A percentile compares a stretch with the other conserved stretches of the same genome.
Conservation (phyloP, 2,113 vertebrate species). For the Tiliqua scincoides region DNA sequence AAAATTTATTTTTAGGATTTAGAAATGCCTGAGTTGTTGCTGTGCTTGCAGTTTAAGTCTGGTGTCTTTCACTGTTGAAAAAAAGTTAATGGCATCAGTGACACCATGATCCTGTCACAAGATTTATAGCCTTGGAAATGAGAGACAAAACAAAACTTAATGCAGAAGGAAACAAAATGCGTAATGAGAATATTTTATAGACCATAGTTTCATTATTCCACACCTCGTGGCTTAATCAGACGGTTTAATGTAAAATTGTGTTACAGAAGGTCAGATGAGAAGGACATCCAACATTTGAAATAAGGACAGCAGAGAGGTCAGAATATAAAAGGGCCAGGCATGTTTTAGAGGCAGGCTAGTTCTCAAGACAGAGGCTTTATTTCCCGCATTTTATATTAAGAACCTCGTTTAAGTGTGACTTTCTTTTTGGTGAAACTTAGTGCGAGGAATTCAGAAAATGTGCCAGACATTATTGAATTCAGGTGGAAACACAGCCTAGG, state of each 20-base stretch:
- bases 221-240: conserved; percentile 9
- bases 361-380: background rate
- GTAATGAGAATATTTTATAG: conserved; percentile 22
- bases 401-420: background rate
- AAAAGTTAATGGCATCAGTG: conserved; percentile 35
- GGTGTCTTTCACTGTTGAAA: conserved; percentile 26
- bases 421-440: background rate
- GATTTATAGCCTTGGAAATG: conserved; percentile 32
- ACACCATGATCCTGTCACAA: conserved; percentile 20
- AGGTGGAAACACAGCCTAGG: background rate
- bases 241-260: background rate
- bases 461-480: conserved; percentile 11
- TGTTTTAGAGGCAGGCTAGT: conserved; percentile 11
- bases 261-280: conserved; percentile 9
- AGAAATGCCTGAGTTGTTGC: background rate
- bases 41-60: conserved; percentile 13
- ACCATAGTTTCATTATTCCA: background rate
- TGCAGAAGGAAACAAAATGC: background rate
- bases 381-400: conserved; percentile 42
- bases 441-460: background rate
- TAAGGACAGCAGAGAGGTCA: conserved; percentile 8
- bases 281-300: background rate
- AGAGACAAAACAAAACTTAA: conserved; percentile 15
- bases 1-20: background rate
- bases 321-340: background rate